Evolutionary conservation across 2,113 vertebrate species (phyloP), one percentile per base, ranked within the genome.

Genomic region (Heterotis niloticus): DNA sequence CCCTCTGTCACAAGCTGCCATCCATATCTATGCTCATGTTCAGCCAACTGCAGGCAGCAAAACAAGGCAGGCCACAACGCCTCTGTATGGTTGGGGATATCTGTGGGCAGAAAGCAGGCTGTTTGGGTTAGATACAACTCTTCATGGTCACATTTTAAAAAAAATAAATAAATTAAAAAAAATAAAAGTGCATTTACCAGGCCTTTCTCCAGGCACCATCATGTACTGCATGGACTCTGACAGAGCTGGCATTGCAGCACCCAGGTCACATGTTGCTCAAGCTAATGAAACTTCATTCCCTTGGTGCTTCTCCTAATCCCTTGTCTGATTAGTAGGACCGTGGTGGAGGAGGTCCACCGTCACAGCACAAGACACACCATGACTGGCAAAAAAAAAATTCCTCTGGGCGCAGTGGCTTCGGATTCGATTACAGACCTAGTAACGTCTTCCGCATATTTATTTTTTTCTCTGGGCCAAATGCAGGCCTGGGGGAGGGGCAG

Each of bases 341-440:
- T 59, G 28, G 67, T 62, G 69, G 69, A 67, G 57, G 34, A 52
- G 60, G 51, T 24, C 18, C 10, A 82, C 81, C 80, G 81, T 80
- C n/a, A n/a, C n/a, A n/a, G n/a, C n/a, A n/a, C 82, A 77, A 88
- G 87, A 80, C 0, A 20, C 80, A n/a, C 57, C 28, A 54, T 71
- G 51, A 79, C 26, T 72, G 68, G n/a, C 16, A 54, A 10, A 57
- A 24, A 18, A 18, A 5, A 16, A 84, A 78, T 4, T 44, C 34
- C 34, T 44, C 34, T 44, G 80, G 82, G 81, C 76, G 75, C 76
- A 77, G 82, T 82, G 82, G 84, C 80, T 86, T 86, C 84, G 79
- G 81, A 87, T 87, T 90, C 87, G 86, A 92, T 88, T 88, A 90
- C 84, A 86, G 86, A 86, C 80, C 86, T 84, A 88, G 88, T 90